These are phyloP conservation scores for Petromus typicus DNA, from an alignment of 2,113 vertebrate genomes.

Conservation along the genomic window DNA sequence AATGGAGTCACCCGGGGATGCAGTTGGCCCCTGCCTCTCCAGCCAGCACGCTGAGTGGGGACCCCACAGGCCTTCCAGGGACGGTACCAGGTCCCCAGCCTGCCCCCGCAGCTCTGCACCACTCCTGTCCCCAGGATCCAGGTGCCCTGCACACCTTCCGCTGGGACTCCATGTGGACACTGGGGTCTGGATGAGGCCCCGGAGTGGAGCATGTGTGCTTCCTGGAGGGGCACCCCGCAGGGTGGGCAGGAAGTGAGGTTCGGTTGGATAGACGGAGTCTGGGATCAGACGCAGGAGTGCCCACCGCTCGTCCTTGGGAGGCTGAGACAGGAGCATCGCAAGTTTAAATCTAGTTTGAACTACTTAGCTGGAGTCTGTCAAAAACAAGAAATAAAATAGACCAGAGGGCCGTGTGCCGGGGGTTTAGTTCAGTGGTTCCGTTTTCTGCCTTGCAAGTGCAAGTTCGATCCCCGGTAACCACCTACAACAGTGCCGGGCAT, in stretches of 20 bases:
- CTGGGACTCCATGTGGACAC: not conserved
- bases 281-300: not conserved
- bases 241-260: not conserved
- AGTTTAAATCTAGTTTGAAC: not conserved
- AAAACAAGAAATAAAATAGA: not conserved
- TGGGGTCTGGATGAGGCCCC: not conserved
- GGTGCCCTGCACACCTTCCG: not conserved
- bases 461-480: no score
- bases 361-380: not conserved
- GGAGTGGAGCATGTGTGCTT: not conserved
- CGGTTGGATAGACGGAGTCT: not conserved
- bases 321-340: not conserved
- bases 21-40: not conserved
- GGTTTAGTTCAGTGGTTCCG: no score
- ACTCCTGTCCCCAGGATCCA: not conserved
- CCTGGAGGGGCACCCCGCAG: not conserved
- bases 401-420: no score
- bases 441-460: no score
- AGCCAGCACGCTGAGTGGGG: not conserved
- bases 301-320: not conserved
- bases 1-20: not conserved
- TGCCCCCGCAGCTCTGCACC: not conserved
- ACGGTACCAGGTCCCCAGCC: not conserved
- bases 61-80: not conserved
- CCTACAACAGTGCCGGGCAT: no score